Base-by-base conservation (phyloP, 2,888 invertebrate genomes). In the Serrognathus titanus region DNA sequence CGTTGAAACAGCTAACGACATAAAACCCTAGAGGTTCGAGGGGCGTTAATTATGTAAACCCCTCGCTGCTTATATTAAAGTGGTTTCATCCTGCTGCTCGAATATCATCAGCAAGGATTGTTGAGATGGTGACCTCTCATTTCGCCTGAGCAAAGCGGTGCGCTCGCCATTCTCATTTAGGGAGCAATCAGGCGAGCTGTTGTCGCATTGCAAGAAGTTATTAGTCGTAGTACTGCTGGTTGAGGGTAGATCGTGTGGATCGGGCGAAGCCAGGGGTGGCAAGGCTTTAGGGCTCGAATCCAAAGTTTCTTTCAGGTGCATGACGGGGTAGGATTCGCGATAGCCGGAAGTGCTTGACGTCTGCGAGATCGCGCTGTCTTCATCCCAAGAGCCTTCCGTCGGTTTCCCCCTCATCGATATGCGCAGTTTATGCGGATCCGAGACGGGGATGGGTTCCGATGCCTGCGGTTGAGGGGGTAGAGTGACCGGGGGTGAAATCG, bases 271-370 rank as follows among this genome's bases (percentile, higher is more conserved):
- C 31, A 86, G 75, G 6, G 86, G 85, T 12, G 82, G 86, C 55
- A 82, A 79, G 11, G 75, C 67, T 48, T 65, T 64, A 5, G 63
- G 64, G 58, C 72, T 76, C 0, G 72, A 67, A 61, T 75, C 77
- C 51, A 77, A 59, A 6, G 73, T 66, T 52, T 78, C 78, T 50
- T 72, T 73, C 20, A 77, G 63, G 50, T 75, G 77, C 75, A 78
- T 74, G 36, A 75, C 75, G 13, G 78, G 78, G 64, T 78, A 78
- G 74, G 90, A 90, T 68, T 87, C 87, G 31, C 85, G 81, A 76
- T 92, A 92, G 60, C 92, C 93, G 1, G 92, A 93, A 12, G 92
- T 93, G 65, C 92, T 92, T 0, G 92, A 92, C 0, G 90, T 91
- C 75, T 90, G 89, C 3, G 90, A 90, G 58, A 90, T 82, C 46